phyloP scores from a whole-genome alignment of 2,797 vertebrate species.

The Etheostoma perlongum region DNA sequence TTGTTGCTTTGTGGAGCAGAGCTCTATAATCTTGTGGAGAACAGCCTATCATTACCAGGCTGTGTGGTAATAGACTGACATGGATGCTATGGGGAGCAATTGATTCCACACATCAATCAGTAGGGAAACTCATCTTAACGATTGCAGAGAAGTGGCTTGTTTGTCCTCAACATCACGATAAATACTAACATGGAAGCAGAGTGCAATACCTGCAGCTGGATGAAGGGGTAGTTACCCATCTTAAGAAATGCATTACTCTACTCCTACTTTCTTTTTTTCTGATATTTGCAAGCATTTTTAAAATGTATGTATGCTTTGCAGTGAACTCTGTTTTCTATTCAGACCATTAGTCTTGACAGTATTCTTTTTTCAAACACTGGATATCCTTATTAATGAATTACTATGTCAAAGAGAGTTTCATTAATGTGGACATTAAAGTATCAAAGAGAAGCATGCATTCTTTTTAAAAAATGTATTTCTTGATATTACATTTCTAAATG shows the following conservation, averaged over 20 bases:
- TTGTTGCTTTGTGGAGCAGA: constrained; percentile 82
- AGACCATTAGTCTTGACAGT: constrained; percentile 4
- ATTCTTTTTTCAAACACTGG: neutral
- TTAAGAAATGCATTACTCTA: constrained; percentile 66
- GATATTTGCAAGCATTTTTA: constrained; percentile 45
- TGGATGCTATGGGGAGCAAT: constrained; percentile 88
- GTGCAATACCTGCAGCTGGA: constrained; percentile 61
- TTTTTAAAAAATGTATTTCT: constrained; percentile 8
- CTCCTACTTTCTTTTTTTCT: constrained; percentile 37
- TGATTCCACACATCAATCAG: constrained; percentile 89
- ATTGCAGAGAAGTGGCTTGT: constrained; percentile 84
- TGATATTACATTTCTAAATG: constrained; percentile 12
- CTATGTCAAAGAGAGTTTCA: neutral
- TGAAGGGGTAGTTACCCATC: constrained; percentile 66
- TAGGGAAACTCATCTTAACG: constrained; percentile 80
- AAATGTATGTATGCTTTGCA: constrained; percentile 26
- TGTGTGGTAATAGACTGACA: constrained; percentile 87
- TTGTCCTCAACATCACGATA: constrained; percentile 77
- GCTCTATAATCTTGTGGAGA: constrained; percentile 86
- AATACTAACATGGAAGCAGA: constrained; percentile 72
- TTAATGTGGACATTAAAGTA: constrained; percentile 10
- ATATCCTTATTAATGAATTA: neutral
- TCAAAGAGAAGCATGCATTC: neutral
- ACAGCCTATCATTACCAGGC: constrained; percentile 87
- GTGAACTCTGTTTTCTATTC: constrained; percentile 22